Percentiles rank a stretch among this genome's conserved stretches.
Conservation (phyloP, 2,797 vertebrate species). For the Galaxias olidus region DNA sequence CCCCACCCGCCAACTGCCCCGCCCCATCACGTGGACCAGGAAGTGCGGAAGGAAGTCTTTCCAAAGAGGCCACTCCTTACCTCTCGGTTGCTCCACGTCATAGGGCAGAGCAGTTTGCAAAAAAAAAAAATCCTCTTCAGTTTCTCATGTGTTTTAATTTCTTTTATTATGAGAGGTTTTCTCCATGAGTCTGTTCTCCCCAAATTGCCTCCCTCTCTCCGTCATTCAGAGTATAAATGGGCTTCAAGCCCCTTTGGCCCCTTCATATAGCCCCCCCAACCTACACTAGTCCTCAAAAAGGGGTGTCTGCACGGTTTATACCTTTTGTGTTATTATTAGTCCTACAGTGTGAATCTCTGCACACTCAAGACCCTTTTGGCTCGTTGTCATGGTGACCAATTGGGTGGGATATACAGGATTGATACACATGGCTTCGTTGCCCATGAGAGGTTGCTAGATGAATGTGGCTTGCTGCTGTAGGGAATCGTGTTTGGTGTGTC, state of each 20-base stretch:
- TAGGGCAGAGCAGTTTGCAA: slow-evolving; percentile 45
- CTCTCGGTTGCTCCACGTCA: slow-evolving; percentile 46
- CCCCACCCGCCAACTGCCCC: slow-evolving; percentile 52
- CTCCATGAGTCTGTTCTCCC: slow-evolving; percentile 62
- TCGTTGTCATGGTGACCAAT: slow-evolving; percentile 41
- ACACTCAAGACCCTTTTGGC: slow-evolving; percentile 47
- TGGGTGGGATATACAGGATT: slow-evolving; percentile 53
- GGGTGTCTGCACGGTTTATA: slow-evolving; percentile 45
- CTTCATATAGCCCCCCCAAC: slow-evolving; percentile 30
- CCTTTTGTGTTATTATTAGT: slow-evolving; percentile 39
- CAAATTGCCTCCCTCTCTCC: slow-evolving; percentile 31
- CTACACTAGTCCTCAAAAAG: slow-evolving; percentile 23
- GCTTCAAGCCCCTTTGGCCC: slow-evolving; percentile 27
- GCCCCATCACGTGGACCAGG: slow-evolving; percentile 49
- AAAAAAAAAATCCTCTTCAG: slow-evolving; percentile 51
- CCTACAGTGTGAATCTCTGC: slow-evolving; percentile 49
- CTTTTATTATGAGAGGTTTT: slow-evolving; percentile 64
- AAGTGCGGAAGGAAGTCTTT: slow-evolving; percentile 26
- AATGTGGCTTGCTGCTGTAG: slow-evolving; percentile 42
- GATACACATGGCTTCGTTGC: slow-evolving; percentile 41
- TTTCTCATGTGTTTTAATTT: slow-evolving; percentile 71
- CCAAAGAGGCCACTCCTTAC: slow-evolving; percentile 3
- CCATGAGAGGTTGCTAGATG: slow-evolving; percentile 32
- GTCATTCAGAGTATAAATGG: slow-evolving; percentile 53
- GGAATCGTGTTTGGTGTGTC: slow-evolving; percentile 34